Evolutionary conservation across 2,797 vertebrate genomes (phyloP).

Genomic region (Lates japonicus): DNA sequence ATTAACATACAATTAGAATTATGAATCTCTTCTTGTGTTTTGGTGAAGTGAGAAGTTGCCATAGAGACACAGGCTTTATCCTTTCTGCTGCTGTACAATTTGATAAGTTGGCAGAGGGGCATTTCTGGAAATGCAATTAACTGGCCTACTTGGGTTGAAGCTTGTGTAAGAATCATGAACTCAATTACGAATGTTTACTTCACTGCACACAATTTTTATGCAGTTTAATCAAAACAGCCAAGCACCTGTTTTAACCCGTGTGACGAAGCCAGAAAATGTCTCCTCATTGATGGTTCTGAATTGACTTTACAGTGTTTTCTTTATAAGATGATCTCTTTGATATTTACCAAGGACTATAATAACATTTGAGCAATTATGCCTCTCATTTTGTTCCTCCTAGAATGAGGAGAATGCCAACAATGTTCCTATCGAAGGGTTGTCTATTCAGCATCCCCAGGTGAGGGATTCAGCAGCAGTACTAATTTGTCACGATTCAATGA

Average conservation of each 20-base stretch:
- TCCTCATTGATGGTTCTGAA: constrained; percentile 37
- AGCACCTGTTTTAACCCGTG: constrained; percentile 28
- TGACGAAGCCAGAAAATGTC: constrained; percentile 26
- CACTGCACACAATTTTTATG: not conserved
- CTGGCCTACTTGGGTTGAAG: constrained; percentile 32
- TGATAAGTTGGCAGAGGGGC: constrained; percentile 38
- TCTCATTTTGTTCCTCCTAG: constrained; percentile 81
- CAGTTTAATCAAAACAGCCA: constrained; percentile 28
- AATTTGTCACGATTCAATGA: constrained; percentile 83
- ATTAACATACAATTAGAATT: constrained; percentile 7
- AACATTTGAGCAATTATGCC: constrained; percentile 61
- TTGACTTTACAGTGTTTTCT: constrained; percentile 41
- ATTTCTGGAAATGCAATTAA: constrained; percentile 62
- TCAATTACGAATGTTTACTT: constrained; percentile 50
- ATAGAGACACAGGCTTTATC: constrained; percentile 9
- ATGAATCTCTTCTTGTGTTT: constrained; percentile 11
- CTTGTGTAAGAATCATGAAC: constrained; percentile 53
- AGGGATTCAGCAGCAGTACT: constrained; percentile 66
- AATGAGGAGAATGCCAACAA: constrained; percentile 86
- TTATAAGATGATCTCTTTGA: constrained; percentile 47
- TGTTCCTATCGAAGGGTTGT: constrained; percentile 88
- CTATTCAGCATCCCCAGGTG: constrained; percentile 90
- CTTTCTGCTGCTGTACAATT: constrained; percentile 40
- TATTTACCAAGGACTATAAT: constrained; percentile 50
- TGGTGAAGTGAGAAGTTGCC: constrained; percentile 29